Conservation (phyloP, 2,113 vertebrate genomes). For the Neodon shergylaensis region DNA sequence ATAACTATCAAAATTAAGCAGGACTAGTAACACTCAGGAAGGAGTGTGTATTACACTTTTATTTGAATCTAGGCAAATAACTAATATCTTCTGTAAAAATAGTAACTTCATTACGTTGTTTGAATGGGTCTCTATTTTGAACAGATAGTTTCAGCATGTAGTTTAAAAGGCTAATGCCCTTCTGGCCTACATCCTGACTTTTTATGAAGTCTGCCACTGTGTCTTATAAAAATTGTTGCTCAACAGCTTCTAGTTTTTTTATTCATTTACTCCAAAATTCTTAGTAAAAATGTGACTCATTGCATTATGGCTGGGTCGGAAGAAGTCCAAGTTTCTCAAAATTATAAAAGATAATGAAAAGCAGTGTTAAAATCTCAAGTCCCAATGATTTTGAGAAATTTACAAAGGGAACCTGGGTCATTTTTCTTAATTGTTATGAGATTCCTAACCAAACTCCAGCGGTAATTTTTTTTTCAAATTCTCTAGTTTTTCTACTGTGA, state of each 20-base stretch:
- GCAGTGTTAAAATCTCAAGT: neutral
- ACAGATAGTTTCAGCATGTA: neutral
- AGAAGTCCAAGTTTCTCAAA: neutral
- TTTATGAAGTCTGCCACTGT: neutral
- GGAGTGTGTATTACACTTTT: neutral
- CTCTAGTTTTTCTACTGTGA: neutral
- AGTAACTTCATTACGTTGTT: neutral
- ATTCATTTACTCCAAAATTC: neutral
- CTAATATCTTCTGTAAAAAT: neutral
- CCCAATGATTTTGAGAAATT: neutral
- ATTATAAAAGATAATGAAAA: constrained; percentile 9
- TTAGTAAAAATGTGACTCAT: neutral
- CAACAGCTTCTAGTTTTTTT: neutral
- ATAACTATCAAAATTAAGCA: neutral
- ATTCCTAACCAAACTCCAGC: neutral
- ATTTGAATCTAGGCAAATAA: neutral
- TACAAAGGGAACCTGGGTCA: neutral
- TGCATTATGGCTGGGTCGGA: neutral
- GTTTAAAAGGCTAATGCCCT: neutral
- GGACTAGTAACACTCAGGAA: neutral
- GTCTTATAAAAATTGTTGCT: neutral
- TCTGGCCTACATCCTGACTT: neutral
- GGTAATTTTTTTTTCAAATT: neutral
- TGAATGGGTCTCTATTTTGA: neutral
- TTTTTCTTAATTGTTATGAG: neutral